Evolutionary conservation across 2,113 vertebrate genomes (phyloP).

Genomic region (Delphinapterus leucas): DNA sequence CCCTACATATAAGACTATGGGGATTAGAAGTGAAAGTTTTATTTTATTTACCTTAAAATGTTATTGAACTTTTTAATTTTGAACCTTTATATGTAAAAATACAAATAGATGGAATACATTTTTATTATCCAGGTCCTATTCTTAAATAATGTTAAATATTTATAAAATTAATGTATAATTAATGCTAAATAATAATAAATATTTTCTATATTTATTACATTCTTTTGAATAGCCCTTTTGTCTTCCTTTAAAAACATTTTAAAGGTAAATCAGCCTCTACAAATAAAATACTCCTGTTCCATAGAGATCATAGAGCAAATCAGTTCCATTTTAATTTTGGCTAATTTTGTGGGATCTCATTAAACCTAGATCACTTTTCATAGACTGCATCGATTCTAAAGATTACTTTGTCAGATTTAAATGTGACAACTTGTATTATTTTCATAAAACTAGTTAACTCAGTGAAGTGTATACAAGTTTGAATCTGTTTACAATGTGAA

Average conservation of each 20-base stretch:
- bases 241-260: background rate
- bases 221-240: background rate
- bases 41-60: background rate
- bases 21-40: background rate
- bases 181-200: background rate
- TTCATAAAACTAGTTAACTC: conserved; percentile 1
- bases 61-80: background rate
- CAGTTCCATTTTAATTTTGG: background rate
- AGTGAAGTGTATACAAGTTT: background rate
- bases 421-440: background rate
- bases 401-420: conserved; percentile 9
- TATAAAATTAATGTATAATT: background rate
- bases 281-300: background rate
- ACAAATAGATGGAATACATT: background rate
- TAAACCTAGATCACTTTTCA: background rate
- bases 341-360: background rate
- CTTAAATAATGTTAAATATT: background rate
- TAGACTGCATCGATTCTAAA: background rate
- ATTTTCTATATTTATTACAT: background rate
- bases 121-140: background rate
- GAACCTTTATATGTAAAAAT: background rate
- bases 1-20: background rate
- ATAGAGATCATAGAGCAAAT: background rate
- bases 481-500: background rate
- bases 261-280: background rate